Base-by-base conservation (phyloP, 2,888 invertebrate genomes). In the Thereva nobilitata region DNA sequence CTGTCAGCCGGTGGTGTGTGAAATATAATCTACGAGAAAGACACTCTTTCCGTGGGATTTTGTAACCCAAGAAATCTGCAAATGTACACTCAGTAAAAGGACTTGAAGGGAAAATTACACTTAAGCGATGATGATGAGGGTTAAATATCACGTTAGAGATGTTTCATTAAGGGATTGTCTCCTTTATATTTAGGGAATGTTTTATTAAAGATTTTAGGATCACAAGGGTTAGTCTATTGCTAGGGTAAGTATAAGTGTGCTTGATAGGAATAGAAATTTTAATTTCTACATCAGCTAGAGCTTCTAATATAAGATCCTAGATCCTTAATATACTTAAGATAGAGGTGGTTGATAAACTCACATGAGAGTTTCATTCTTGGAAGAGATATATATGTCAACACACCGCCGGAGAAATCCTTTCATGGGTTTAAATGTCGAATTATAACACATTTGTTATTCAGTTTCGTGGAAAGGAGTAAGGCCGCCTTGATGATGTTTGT, bases 71-170 rank as follows among this genome's bases (percentile, higher is more conserved):
- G 34, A 61, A 50, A 38, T 40, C 50, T 47, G 9, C 41, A 38
- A 38, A 40, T 9, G 40, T 41, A 12, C 5, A 40, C 23, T 23
- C 23, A 23, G 23, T 49, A 40, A 49, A 37, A 23, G 40, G 38
- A 12, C 23, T 23, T 23, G 23, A 23, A 34, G 34, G 37, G 61
- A 61, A 50, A 61, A 61, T 61, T 50, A 61, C 61, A 61, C 61
- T 53, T 54, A 23, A 45, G 53, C 23, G 38, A 54, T 37, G 38
- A 64, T 64, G 64, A 64, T 64, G 45, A 54, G 64, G 54, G 64
- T 64, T 44, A 54, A 54, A 53, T 53, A 53, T 64, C 53, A 64
- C 64, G 64, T 64, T 44, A 64, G 53, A 44, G 44, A 42, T 64
- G 38, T 53, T 64, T 64, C 41, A 61, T 61, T 61, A 61, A 34